Base-by-base conservation (phyloP, 2,797 vertebrate genomes). In the Clarias laeviceps region DNA sequence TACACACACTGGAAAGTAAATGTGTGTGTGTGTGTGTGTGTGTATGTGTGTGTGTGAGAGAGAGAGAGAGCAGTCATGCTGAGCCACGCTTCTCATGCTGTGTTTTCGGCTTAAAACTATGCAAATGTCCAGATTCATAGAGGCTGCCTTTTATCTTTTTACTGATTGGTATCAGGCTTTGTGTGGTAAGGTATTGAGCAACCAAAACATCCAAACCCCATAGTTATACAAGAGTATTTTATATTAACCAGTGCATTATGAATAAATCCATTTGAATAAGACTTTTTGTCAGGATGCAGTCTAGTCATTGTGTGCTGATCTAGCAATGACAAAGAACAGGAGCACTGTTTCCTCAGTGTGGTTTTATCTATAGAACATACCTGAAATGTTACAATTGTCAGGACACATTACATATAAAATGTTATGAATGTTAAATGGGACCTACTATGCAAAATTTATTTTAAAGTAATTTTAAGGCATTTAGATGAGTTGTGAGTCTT, bases 21-120 rank as follows among this genome's bases (percentile, higher is more conserved):
- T 76, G 61, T 73, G n/a, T 68, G 9, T 45, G 45, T 45, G 64
- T 18, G 3, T 29, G 0, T 70, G 79, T 68, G 61, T 65, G 57
- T 80, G 32, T 82, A 65, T 32, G n/a, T 29, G 50, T 27, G n/a
- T 73, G 70, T 72, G 69, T 74, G 20, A 15, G 69, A 15, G 66
- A 11, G 69, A 45, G 69, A 14, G 40, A 15, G 29, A 12, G 74
- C 69, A n/a, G 22, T 45, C 37, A n/a, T 2, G 1, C 45, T 74
- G 72, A 54, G 24, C 72, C 45, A 54, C 72, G 45, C 72, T 74
- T 74, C 72, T 74, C n/a, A 29, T 29, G 17, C 72, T 27, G 72
- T 6, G 11, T 56, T 29, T 74, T 74, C 45, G 54, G 40, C n/a
- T 56, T 74, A 74, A 18, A 29, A 50, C 40, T 73, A 6, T 73